Conservation (phyloP, 2,113 vertebrate species). For the Bungarus multicinctus region DNA sequence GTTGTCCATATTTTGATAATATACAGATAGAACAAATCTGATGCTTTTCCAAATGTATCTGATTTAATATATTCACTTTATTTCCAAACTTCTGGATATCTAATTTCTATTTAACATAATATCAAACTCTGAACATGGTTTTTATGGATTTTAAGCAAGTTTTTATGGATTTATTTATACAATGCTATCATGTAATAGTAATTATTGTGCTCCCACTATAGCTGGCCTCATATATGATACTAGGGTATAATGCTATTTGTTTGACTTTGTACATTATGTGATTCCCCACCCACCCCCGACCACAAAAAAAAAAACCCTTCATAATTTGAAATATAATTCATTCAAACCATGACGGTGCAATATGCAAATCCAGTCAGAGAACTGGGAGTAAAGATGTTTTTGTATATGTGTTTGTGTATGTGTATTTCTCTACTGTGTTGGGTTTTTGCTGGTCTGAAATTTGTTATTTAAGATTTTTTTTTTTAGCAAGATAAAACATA, state of each 20-base stretch:
- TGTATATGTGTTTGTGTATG: not conserved
- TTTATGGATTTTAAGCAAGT: not conserved
- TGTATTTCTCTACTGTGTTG: not conserved
- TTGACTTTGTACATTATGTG: not conserved
- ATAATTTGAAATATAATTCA: not conserved
- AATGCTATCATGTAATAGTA: not conserved
- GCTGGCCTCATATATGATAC: not conserved
- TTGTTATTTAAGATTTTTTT: not conserved
- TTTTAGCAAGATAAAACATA: not conserved
- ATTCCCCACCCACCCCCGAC: rapidly evolving
- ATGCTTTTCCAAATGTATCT: not conserved
- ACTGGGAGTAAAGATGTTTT: not conserved
- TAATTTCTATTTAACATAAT: not conserved
- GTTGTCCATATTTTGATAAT: not conserved
- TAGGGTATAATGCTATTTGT: not conserved
- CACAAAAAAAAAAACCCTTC: not conserved
- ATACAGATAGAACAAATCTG: not conserved
- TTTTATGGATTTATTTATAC: not conserved
- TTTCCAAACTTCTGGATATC: not conserved
- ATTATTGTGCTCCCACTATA: not conserved
- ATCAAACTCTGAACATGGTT: not conserved
- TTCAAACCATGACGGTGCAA: not conserved
- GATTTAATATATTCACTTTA: not conserved
- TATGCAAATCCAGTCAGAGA: not conserved
- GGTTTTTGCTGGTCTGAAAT: not conserved